Conservation (phyloP, 1,140 invertebrate genomes). For the Saccostrea cuccullata region DNA sequence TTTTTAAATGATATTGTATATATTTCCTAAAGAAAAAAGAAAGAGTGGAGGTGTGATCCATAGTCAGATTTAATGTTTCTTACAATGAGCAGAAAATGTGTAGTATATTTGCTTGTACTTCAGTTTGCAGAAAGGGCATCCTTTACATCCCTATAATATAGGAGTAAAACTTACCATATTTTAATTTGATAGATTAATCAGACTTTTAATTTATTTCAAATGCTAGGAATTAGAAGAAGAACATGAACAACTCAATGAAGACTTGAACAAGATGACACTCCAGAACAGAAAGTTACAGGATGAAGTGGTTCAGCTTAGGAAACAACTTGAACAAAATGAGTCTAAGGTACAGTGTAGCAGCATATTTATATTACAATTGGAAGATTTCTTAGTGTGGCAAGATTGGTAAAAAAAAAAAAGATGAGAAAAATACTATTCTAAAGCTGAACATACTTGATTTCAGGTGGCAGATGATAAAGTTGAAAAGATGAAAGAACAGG, state of each 20-base stretch:
- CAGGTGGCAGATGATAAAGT: not conserved
- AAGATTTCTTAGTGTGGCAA: not conserved
- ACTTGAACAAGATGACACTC: conserved; percentile 61
- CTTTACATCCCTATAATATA: no score
- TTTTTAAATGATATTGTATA: no score
- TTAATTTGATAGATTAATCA: not conserved
- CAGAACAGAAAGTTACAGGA: conserved; percentile 64
- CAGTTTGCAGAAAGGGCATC: no score
- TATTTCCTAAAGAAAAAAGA: no score
- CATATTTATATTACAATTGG: not conserved
- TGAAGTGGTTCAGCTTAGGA: conserved; percentile 58
- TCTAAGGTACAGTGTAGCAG: not conserved
- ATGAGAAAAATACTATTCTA: not conserved
- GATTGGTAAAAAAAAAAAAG: not conserved
- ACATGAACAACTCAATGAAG: conserved; percentile 69
- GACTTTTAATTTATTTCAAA: conserved; percentile 1
- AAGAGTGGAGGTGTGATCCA: no score
- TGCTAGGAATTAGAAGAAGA: conserved; percentile 68
- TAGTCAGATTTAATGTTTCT: no score
- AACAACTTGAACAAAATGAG: conserved; percentile 42
- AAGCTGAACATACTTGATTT: not conserved
- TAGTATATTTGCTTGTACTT: no score
- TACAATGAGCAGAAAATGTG: no score
- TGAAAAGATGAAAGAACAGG: conserved; percentile 28
- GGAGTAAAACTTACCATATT: not conserved